phyloP scores from a whole-genome alignment of 2,888 invertebrate species.

The Diloba caeruleocephala region DNA sequence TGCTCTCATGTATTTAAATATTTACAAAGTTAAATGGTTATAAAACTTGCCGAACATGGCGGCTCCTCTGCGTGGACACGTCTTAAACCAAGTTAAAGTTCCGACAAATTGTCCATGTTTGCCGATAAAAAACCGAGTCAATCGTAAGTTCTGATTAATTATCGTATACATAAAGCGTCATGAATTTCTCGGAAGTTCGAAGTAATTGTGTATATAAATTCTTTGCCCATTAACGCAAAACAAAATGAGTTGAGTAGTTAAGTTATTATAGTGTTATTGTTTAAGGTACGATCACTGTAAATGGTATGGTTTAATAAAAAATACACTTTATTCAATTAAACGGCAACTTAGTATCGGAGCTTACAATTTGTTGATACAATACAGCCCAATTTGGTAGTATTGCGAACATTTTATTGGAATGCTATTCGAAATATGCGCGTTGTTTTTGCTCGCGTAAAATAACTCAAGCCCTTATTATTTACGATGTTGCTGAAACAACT shows the following conservation, averaged over 20 bases:
- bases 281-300: constrained; percentile 59
- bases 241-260: constrained; percentile 73
- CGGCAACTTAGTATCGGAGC: constrained; percentile 58
- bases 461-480: constrained; percentile 13
- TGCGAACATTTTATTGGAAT: constrained; percentile 48
- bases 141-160: constrained; percentile 49
- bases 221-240: constrained; percentile 69
- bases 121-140: constrained; percentile 40
- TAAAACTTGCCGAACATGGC: constrained; percentile 45
- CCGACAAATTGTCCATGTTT: constrained; percentile 42
- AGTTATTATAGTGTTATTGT: constrained; percentile 81
- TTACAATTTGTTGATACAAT: constrained; percentile 58
- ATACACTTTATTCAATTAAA: constrained; percentile 63
- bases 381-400: constrained; percentile 43
- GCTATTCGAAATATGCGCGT: constrained; percentile 52
- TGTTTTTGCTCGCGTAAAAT: constrained; percentile 39
- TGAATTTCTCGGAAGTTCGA: constrained; percentile 61
- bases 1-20: constrained; percentile 49
- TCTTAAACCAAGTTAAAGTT: constrained; percentile 26
- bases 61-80: constrained; percentile 39
- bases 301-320: constrained; percentile 59
- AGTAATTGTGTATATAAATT: constrained; percentile 74
- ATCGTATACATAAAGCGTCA: constrained; percentile 34
- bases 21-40: constrained; percentile 54
- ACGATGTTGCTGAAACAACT: constrained; percentile 4